Percentiles rank a stretch among this genome's conserved stretches.
phyloP scores from a whole-genome alignment of 23 tunicate species.

The Halocynthia roretzi region DNA sequence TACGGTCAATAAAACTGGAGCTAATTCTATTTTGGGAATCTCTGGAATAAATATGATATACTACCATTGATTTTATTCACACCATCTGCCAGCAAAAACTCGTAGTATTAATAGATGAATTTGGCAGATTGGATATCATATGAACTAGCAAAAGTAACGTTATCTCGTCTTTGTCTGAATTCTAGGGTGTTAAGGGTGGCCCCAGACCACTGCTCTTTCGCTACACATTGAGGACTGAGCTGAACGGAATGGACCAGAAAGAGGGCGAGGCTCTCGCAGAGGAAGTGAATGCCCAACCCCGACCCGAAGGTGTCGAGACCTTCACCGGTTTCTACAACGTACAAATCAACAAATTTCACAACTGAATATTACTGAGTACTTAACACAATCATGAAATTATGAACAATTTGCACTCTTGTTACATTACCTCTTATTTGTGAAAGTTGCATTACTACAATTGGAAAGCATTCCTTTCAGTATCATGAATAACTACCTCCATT shows the following conservation, averaged over 20 bases:
- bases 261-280: conserved; percentile 11
- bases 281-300: not conserved
- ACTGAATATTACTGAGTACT: not conserved
- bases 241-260: not conserved
- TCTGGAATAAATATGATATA: no score
- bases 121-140: not conserved
- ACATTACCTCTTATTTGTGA: no score
- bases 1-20: not conserved
- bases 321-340: conserved; percentile 11
- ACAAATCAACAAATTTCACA: not conserved
- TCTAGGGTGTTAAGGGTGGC: conserved; percentile 1
- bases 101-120: no score
- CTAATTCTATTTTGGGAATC: not conserved
- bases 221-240: conserved; percentile 12
- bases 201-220: conserved; percentile 1
- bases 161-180: not conserved
- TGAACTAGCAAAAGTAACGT: not conserved
- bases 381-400: no score
- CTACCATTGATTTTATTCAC: no score
- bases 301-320: not conserved
- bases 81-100: no score
- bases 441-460: no score
- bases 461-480: no score
- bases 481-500: no score
- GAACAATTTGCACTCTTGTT: no score